Evolutionary conservation across 2,113 vertebrate genomes (phyloP), one percentile per base, ranked within the genome.

Genomic region (Rhea pennata): DNA sequence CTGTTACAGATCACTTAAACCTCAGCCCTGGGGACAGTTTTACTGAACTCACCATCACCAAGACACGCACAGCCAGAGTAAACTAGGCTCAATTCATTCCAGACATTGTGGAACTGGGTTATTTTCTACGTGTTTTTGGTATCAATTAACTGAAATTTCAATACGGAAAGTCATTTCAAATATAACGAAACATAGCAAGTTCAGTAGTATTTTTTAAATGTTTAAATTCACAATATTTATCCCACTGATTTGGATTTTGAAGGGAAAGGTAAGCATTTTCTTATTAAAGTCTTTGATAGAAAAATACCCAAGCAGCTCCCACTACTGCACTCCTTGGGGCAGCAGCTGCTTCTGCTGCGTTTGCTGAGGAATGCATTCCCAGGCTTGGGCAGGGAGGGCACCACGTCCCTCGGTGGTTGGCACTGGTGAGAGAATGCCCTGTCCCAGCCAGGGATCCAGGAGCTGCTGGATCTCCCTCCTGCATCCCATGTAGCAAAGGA

Each of bases 401-500:
- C 1, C 7, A 0, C 48, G 70, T 48, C 62, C 67, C 67, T 54
- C 6, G 1, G 24, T 7, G 22, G 59, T 64, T 70, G 69, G n/a
- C 65, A 51, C 44, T 10, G 9, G 33, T 15, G 19, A 71, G 40
- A 14, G 4, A 0, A 10, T 2, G 29, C 62, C 58, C 36, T 69
- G 61, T 20, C 36, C 29, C 12, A 6, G 15, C 1, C 59, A 14
- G 9, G 39, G 20, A 29, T 20, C 31, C 65, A 77, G 59, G 50
- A 86, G 65, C 40, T 3, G 3, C 59, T 53, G 50, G 15, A 15
- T 73, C 21, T 36, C 69, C 36, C 58, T 27, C 69, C 80, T 56
- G 85, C 39, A 26, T 7, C 44, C 17, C 0, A 0, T 9, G 16
- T 29, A 22, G 39, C 50, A 16, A 19, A 14, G 9, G 39, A 15